Percentiles rank a stretch among this genome's conserved stretches.
phyloP scores from a whole-genome alignment of 1,140 invertebrate genomes.

The Caenorhabditis latens region DNA sequence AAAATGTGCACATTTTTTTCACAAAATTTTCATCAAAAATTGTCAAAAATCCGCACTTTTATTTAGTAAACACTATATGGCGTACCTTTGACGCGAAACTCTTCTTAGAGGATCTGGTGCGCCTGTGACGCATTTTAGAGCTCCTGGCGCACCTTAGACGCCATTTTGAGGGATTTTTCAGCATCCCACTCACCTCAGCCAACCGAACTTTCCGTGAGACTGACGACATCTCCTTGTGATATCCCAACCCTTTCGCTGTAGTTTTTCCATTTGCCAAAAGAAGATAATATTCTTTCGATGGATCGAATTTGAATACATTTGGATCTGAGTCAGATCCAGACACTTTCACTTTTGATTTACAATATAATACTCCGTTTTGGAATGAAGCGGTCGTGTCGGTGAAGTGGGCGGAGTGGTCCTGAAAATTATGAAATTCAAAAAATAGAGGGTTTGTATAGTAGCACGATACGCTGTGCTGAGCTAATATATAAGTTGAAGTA shows the following conservation, averaged over 20 bases:
- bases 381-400: neutral
- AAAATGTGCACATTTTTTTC: too few species aligned
- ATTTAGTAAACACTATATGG: too few species aligned
- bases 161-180: too few species aligned
- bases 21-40: too few species aligned
- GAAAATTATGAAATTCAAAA: neutral
- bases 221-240: conserved; percentile 19
- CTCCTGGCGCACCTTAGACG: too few species aligned
- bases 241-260: conserved; percentile 10
- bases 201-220: neutral
- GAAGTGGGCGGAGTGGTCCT: conserved; percentile 24
- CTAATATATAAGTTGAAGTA: too few species aligned
- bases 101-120: too few species aligned
- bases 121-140: too few species aligned
- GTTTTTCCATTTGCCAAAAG: conserved; percentile 42
- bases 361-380: conserved; percentile 7
- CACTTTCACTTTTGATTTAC: conserved; percentile 14
- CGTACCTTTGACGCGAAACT: too few species aligned
- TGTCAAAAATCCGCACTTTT: too few species aligned
- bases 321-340: neutral
- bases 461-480: too few species aligned
- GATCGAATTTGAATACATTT: conserved; percentile 15
- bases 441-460: too few species aligned
- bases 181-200: neutral
- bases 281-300: neutral